These are phyloP conservation scores for Leptestheria dahalacensis DNA, from an alignment of 1,140 invertebrate species.

Conservation along the genomic window DNA sequence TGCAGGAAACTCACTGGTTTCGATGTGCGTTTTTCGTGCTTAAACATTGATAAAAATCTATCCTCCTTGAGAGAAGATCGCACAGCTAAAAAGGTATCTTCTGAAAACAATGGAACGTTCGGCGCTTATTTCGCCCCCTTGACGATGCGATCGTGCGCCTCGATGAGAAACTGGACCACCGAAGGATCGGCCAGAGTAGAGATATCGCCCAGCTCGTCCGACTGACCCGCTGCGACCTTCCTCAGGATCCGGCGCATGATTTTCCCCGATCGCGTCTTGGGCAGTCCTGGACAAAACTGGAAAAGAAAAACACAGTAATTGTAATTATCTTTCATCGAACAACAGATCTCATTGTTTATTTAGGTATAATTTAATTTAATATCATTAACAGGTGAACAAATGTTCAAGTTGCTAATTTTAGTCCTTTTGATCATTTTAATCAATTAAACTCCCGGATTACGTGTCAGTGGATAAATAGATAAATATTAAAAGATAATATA, in stretches of 20 bases:
- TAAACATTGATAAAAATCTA: neutral
- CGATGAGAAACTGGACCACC: slow-evolving; percentile 18
- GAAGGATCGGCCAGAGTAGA: slow-evolving; percentile 42
- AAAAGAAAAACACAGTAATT: slow-evolving; percentile 8
- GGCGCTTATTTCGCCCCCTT: neutral
- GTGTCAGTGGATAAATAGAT: too few species aligned
- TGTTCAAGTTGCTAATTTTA: too few species aligned
- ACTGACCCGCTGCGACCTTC: slow-evolving; percentile 78
- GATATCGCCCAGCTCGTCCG: slow-evolving; percentile 69
- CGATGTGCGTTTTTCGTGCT: neutral
- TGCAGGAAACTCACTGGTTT: neutral
- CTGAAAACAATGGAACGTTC: too few species aligned
- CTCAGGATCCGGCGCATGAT: slow-evolving; percentile 89
- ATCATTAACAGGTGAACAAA: too few species aligned
- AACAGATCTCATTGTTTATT: too few species aligned
- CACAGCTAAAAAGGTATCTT: too few species aligned
- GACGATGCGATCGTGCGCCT: neutral
- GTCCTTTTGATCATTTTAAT: too few species aligned
- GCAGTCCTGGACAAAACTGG: slow-evolving; percentile 58
- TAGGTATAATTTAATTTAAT: too few species aligned
- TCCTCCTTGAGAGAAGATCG: too few species aligned
- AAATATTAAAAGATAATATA: too few species aligned
- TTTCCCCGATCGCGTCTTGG: slow-evolving; percentile 95
- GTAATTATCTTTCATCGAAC: slow-evolving; percentile 14
- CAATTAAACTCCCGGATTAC: too few species aligned